Percentiles rank a stretch among this genome's conserved stretches.
These are phyloP conservation scores for Psittacus erithacus DNA, from an alignment of 2,113 vertebrate species.

Conservation along the genomic window DNA sequence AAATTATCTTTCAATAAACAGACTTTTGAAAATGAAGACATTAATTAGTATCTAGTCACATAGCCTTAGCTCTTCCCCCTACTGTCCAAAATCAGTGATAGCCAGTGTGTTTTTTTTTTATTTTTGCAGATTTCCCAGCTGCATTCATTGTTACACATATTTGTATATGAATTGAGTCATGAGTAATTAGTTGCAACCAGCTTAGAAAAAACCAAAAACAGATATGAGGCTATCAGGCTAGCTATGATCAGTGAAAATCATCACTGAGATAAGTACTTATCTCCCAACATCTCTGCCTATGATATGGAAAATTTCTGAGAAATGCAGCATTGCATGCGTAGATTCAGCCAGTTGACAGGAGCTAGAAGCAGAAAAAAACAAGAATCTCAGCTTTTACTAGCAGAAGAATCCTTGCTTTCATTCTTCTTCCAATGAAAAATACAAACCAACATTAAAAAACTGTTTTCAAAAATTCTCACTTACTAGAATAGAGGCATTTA, in stretches of 20 bases:
- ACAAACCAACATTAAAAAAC: neutral
- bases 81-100: neutral
- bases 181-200: neutral
- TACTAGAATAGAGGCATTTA: neutral
- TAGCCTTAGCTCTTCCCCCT: neutral
- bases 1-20: neutral
- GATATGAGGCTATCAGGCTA: neutral
- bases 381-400: neutral
- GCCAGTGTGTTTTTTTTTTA: neutral
- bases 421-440: neutral
- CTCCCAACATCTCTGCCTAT: neutral
- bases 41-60: neutral
- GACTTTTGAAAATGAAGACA: neutral
- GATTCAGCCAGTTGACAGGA: neutral
- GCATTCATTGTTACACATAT: neutral
- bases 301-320: neutral
- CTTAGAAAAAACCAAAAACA: neutral
- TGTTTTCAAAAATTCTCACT: neutral
- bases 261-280: neutral
- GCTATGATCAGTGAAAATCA: neutral
- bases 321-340: neutral
- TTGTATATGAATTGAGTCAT: neutral
- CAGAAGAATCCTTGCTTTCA: neutral
- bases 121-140: neutral
- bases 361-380: rapidly evolving